Percentiles rank a stretch among this genome's conserved stretches.
These are phyloP conservation scores for Podarcis siculus DNA, from an alignment of 2,797 vertebrate genomes.

Conservation along the genomic window DNA sequence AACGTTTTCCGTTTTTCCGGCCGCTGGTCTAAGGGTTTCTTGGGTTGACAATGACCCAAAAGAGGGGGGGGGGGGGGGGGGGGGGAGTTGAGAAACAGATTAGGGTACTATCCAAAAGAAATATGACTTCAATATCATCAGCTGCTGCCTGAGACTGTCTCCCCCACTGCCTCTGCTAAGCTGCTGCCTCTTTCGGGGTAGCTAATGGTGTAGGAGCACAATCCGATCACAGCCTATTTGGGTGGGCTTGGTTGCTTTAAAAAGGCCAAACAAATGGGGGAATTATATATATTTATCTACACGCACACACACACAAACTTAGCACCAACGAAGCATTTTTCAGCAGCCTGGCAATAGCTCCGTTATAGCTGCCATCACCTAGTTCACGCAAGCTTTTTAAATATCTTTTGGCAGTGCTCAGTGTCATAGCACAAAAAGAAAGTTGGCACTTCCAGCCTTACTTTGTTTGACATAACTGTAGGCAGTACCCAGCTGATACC, in stretches of 20 bases:
- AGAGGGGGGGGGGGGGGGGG: constrained; percentile 22
- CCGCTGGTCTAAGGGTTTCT: constrained; percentile 73
- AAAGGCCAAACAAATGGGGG: constrained; percentile 81
- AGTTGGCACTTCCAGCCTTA: constrained; percentile 83
- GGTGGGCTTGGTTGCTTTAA: constrained; percentile 77
- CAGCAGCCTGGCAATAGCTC: constrained; percentile 86
- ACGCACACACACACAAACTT: constrained; percentile 7
- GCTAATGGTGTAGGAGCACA: constrained; percentile 68
- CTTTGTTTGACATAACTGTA: constrained; percentile 87
- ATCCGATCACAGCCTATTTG: constrained; percentile 69
- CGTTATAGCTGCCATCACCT: constrained; percentile 87
- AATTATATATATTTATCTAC: constrained; percentile 62
- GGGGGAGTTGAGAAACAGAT: constrained; percentile 3
- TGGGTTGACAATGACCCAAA: constrained; percentile 75
- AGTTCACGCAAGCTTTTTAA: constrained; percentile 85
- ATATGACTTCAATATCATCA: constrained; percentile 76
- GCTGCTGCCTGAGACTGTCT: constrained; percentile 67
- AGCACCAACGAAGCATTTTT: constrained; percentile 77
- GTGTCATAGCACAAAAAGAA: constrained; percentile 86
- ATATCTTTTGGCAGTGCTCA: constrained; percentile 83
- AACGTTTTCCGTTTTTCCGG: constrained; percentile 57
- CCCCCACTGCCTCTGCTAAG: constrained; percentile 67
- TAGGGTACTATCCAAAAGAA: constrained; percentile 78
- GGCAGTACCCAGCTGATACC: constrained; percentile 86
- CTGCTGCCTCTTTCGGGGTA: constrained; percentile 73